Percentiles rank a stretch among this genome's conserved stretches.
These are phyloP conservation scores for Ginglymostoma cirratum DNA, from an alignment of 2,113 vertebrate species.

Conservation along the genomic window DNA sequence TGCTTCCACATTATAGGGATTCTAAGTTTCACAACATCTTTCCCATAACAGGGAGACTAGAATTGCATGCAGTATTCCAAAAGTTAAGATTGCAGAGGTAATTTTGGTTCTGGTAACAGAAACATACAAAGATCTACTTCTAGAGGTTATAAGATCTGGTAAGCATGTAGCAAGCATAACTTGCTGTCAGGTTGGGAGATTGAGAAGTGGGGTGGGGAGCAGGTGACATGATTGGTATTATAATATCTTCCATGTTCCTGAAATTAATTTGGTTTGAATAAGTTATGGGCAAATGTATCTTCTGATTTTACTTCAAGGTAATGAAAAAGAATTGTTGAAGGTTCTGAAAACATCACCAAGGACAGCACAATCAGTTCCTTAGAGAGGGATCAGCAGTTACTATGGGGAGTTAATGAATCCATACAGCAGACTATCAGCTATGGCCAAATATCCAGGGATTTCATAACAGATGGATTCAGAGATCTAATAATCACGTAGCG, in stretches of 20 bases:
- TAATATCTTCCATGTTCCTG: background rate
- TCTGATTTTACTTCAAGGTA: slow-evolving; percentile 1
- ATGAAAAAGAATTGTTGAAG: background rate
- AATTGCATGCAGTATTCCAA: too few species aligned
- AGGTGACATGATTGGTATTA: background rate
- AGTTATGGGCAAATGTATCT: background rate
- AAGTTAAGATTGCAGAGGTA: background rate
- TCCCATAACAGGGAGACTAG: too few species aligned
- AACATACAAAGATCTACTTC: background rate
- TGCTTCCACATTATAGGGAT: too few species aligned
- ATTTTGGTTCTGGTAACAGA: background rate
- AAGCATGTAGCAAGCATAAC: background rate
- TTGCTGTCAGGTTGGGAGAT: background rate
- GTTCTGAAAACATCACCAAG: background rate
- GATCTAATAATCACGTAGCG: background rate
- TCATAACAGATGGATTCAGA: background rate
- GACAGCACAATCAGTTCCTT: background rate
- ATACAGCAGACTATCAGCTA: background rate
- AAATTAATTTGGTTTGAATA: slow-evolving; percentile 8
- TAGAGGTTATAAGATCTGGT: background rate
- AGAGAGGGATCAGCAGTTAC: slow-evolving; percentile 26
- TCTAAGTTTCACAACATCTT: too few species aligned
- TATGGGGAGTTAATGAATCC: background rate
- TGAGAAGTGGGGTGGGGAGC: too few species aligned
- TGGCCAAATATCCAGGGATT: slow-evolving; percentile 29